Percentiles rank a stretch among this genome's conserved stretches.
phyloP scores from a whole-genome alignment of 1,140 invertebrate species.

The Pinna nobilis region DNA sequence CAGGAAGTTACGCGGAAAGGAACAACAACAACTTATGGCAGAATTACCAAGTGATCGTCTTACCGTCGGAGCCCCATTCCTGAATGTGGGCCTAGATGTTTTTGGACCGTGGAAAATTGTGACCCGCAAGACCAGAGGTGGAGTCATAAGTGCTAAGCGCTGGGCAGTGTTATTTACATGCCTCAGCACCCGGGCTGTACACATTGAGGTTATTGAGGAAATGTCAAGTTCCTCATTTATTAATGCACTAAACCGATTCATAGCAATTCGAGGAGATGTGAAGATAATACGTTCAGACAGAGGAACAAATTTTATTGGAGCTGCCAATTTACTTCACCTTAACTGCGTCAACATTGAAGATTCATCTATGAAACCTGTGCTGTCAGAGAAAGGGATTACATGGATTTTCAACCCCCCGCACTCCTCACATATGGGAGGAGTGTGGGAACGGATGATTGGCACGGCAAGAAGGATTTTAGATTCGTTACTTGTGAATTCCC shows the following conservation, averaged over 20 bases:
- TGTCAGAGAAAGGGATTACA: constrained; percentile 15
- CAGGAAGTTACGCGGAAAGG: constrained; percentile 13
- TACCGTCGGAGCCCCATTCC: constrained; percentile 17
- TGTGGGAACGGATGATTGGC: constrained; percentile 47
- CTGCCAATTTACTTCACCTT: neutral
- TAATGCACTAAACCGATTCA: constrained; percentile 46
- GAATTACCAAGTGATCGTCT: constrained; percentile 37
- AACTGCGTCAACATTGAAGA: constrained; percentile 17
- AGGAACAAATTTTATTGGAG: constrained; percentile 55
- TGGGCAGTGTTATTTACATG: constrained; percentile 54
- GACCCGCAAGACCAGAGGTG: constrained; percentile 30
- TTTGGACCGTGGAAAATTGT: constrained; percentile 37
- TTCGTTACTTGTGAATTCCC: constrained; percentile 20
- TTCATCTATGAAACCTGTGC: constrained; percentile 4
- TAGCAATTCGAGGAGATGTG: constrained; percentile 43
- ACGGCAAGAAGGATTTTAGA: constrained; percentile 34
- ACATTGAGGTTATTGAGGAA: constrained; percentile 51
- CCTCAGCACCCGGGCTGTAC: constrained; percentile 26
- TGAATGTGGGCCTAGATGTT: constrained; percentile 30
- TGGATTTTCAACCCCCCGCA: constrained; percentile 42
- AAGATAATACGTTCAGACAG: constrained; percentile 39
- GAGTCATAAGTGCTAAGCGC: constrained; percentile 29
- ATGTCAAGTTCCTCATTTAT: constrained; percentile 48
- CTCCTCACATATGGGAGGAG: constrained; percentile 36
- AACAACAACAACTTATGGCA: constrained; percentile 25